Evolutionary conservation across 2,797 vertebrate species (phyloP), one percentile per base, ranked within the genome.

Genomic region (Rhinichthys osculus): DNA sequence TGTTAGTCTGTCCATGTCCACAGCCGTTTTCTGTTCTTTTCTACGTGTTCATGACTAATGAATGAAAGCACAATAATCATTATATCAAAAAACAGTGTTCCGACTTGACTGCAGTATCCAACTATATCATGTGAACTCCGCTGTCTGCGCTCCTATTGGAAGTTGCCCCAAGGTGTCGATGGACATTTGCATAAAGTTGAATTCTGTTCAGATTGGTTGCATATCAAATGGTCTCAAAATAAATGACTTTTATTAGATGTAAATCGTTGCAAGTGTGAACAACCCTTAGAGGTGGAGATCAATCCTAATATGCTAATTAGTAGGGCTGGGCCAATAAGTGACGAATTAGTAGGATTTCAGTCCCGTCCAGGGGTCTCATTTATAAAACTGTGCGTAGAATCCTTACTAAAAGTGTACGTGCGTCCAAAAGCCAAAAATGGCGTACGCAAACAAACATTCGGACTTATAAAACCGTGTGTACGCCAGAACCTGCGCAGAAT

Each of bases 151-250:
- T 77, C 19, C 1, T 19, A 77, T 38, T 57, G 13, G 11, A 77
- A n/a, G 52, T 16, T 77, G 52, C 33, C 74, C 14, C 13, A 57
- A 77, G 74, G 74, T 77, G 21, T 77, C 7, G 21, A 77, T 77
- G 74, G 19, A 38, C 33, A 38, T 57, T 77, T 77, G 33, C 19
- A 57, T 77, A n/a, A 77, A 57, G 33, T 38, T 77, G 30, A 77
- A 77, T 38, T 77, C 50, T 38, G 33, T 77, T 57, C 6, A 77
- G 16, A 23, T 8, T 38, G 4, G 74, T 57, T 11, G 30, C 73
- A 54, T 76, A 16, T 52, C 6, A 21, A 77, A 5, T 77, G 74
- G 50, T n/a, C 74, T 77, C 50, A n/a, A 57, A n/a, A 38, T 77
- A 38, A 57, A 76, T 54, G 1, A 38, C 50, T 38, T 77, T 76